Conservation (phyloP, 2,888 invertebrate species). For the Napeogenes inachia region DNA sequence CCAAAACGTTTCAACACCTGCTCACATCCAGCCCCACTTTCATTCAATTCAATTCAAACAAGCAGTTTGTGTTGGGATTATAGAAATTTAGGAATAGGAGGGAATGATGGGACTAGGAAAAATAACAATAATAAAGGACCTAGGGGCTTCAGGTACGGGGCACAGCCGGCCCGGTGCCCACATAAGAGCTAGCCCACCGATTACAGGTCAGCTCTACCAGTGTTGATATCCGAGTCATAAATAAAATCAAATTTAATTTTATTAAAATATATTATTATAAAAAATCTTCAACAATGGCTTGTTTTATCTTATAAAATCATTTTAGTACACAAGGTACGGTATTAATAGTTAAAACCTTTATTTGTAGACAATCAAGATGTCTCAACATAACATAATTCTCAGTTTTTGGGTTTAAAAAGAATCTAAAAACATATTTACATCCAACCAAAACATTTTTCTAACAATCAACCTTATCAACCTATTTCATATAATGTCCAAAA, state of each 20-base stretch:
- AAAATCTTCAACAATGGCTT: too few relatives aligned
- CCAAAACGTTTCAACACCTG: too few relatives aligned
- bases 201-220: not conserved
- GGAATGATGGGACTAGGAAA: too few relatives aligned
- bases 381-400: slow-evolving; percentile 8
- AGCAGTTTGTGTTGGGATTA: too few relatives aligned
- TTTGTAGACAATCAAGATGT: slow-evolving; percentile 8
- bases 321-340: slow-evolving; percentile 27
- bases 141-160: too few relatives aligned
- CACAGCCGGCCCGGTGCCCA: too few relatives aligned
- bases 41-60: too few relatives aligned
- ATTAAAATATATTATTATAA: too few relatives aligned
- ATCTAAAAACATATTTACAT: not conserved
- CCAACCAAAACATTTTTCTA: not conserved
- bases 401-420: slow-evolving; percentile 33
- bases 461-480: slow-evolving; percentile 7
- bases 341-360: slow-evolving; percentile 9
- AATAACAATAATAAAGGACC: too few relatives aligned
- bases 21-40: too few relatives aligned
- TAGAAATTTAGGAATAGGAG: too few relatives aligned
- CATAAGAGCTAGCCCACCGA: too few relatives aligned
- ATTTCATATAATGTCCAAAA: not conserved
- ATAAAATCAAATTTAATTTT: slow-evolving; percentile 5
- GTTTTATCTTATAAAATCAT: slow-evolving; percentile 5
- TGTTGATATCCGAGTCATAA: slow-evolving; percentile 10